These are phyloP conservation scores for Itoplectis maculator DNA, from an alignment of 2,888 invertebrate genomes.

Conservation along the genomic window DNA sequence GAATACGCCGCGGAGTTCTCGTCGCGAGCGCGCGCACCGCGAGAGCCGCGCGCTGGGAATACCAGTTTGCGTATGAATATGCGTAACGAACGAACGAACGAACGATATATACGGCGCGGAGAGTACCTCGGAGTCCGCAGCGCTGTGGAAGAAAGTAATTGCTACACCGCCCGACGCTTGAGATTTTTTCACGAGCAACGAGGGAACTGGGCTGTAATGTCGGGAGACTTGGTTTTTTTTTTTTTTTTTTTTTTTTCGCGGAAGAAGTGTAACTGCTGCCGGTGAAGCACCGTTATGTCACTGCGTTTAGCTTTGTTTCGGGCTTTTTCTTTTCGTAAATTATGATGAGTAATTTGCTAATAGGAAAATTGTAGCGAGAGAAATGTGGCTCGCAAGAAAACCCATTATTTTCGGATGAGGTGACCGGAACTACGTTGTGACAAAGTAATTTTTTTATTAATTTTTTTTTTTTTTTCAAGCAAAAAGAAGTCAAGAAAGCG, in stretches of 20 bases:
- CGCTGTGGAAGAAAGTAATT: constrained; percentile 11
- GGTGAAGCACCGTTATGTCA: not conserved
- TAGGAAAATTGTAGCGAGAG: too few species aligned
- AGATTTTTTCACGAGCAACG: not conserved
- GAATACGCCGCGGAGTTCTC: not conserved
- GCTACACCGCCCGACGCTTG: constrained; percentile 2
- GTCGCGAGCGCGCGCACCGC: too few species aligned
- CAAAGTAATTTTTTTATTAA: too few species aligned
- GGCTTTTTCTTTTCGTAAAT: not conserved
- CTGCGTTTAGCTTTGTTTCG: not conserved
- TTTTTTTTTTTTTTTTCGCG: not conserved
- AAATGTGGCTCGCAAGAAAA: too few species aligned
- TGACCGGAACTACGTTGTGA: too few species aligned
- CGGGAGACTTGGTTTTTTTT: not conserved
- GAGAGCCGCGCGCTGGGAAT: not conserved
- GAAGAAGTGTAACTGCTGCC: not conserved
- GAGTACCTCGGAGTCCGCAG: not conserved
- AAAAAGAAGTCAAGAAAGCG: not conserved
- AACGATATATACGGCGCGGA: not conserved
- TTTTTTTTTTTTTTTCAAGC: not conserved
- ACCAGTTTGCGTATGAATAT: constrained; percentile 1
- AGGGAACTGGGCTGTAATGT: not conserved
- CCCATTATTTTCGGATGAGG: too few species aligned
- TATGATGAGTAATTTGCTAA: too few species aligned
- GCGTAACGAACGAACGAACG: not conserved